Evolutionary conservation across 2,113 vertebrate genomes (phyloP).

Genomic region (Litocranius walleri): DNA sequence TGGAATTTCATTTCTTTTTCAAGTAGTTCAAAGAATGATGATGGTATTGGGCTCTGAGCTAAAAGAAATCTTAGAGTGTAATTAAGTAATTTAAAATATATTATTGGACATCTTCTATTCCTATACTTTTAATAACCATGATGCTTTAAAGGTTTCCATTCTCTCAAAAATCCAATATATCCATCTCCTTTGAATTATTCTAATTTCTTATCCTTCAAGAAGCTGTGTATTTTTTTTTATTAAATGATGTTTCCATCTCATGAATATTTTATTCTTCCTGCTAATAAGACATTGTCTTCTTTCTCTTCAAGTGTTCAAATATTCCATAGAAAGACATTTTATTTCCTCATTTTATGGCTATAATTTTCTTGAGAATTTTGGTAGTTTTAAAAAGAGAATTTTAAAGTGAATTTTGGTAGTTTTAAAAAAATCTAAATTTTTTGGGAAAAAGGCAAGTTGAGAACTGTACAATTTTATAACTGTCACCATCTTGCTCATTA

Average conservation of each 20-base stretch:
- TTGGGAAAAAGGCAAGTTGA: not conserved
- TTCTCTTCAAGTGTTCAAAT: not conserved
- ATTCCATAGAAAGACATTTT: not conserved
- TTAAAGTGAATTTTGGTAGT: not conserved
- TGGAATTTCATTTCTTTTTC: not conserved
- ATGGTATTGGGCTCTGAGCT: not conserved
- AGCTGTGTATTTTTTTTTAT: conserved; percentile 12
- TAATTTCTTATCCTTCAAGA: not conserved
- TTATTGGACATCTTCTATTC: not conserved
- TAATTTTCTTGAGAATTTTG: not conserved
- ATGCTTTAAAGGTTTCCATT: conserved; percentile 3
- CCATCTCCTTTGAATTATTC: not conserved
- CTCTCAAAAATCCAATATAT: not conserved
- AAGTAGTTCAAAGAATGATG: not conserved
- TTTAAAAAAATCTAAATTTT: not conserved
- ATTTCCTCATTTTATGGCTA: not conserved
- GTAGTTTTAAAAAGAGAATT: not conserved
- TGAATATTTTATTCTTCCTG: not conserved
- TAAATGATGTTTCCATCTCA: not conserved
- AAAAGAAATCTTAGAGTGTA: not conserved
- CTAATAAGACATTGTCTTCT: not conserved
- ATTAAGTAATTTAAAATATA: conserved; percentile 2
- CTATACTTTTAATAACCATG: not conserved
- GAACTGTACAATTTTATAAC: not conserved
- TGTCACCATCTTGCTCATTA: not conserved